Evolutionary conservation across 2,888 invertebrate species (phyloP).

Genomic region (Priapulus caudatus): DNA sequence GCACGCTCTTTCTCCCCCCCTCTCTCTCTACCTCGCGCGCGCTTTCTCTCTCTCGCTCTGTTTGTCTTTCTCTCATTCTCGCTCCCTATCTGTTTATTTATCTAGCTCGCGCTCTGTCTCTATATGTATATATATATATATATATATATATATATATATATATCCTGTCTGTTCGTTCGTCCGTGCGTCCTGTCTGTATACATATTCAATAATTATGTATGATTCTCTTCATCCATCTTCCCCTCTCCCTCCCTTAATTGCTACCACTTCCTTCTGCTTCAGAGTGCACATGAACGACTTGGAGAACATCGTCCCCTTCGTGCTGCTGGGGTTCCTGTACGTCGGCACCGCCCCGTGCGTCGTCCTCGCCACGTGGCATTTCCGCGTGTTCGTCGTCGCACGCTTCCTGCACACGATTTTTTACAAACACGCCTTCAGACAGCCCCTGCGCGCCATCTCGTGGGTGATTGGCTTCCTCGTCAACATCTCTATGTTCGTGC

Average conservation of each 20-base stretch:
- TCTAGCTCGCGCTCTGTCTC: too few species aligned
- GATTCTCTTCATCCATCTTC: constrained; percentile 2
- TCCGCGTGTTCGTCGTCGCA: constrained; percentile 47
- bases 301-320: constrained; percentile 57
- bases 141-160: too few species aligned
- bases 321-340: constrained; percentile 49
- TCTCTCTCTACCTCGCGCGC: too few species aligned
- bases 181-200: too few species aligned
- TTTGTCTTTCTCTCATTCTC: too few species aligned
- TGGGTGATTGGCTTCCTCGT: constrained; percentile 41
- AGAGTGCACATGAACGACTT: constrained; percentile 59
- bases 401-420: constrained; percentile 52
- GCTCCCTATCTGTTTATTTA: too few species aligned
- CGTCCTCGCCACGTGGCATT: constrained; percentile 44
- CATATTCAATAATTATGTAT: too few species aligned
- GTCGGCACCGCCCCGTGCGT: constrained; percentile 47
- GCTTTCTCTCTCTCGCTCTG: too few species aligned
- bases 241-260: too few species aligned
- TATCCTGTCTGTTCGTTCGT: too few species aligned
- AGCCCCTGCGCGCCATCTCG: constrained; percentile 45
- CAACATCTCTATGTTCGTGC: constrained; percentile 44
- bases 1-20: too few species aligned
- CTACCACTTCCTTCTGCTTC: constrained; percentile 25
- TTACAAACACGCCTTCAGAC: constrained; percentile 53
- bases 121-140: too few species aligned